These are phyloP conservation scores for Halichondria panicea DNA, from an alignment of 37 sponge, comb jelly and placozoan species.

Conservation along the genomic window DNA sequence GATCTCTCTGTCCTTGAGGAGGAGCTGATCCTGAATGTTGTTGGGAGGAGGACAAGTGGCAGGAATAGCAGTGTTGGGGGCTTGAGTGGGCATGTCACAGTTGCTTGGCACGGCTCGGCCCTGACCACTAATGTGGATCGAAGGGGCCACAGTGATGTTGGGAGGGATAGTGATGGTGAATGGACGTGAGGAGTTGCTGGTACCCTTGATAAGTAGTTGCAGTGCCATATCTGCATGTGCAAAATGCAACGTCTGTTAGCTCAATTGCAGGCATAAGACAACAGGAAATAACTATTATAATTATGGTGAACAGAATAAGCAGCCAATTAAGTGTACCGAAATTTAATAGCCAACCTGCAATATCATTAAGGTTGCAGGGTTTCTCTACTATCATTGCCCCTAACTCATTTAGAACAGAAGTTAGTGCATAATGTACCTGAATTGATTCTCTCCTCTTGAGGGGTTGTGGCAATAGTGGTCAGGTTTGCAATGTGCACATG, in stretches of 20 bases:
- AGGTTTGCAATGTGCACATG: constrained; percentile 34
- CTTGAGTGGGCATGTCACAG: neutral
- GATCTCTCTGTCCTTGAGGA: constrained; percentile 5
- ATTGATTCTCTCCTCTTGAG: no score
- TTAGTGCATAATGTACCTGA: no score
- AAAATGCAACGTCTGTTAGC: no score
- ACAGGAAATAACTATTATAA: no score
- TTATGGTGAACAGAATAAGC: no score
- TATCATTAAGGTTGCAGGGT: no score
- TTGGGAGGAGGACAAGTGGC: neutral
- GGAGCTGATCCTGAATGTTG: constrained; percentile 5
- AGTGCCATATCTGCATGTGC: neutral
- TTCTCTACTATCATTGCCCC: no score
- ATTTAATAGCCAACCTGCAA: no score
- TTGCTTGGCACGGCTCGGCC: neutral
- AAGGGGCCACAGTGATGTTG: constrained; percentile 2
- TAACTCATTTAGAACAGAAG: no score
- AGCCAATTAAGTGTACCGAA: no score
- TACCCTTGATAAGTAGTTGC: neutral
- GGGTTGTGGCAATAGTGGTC: neutral
- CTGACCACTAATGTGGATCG: neutral
- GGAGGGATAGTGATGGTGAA: neutral
- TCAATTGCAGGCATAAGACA: no score
- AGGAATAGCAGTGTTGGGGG: neutral
- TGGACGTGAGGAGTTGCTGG: neutral